Conservation (phyloP, 2,888 invertebrate genomes). For the Eurytoma californica region DNA sequence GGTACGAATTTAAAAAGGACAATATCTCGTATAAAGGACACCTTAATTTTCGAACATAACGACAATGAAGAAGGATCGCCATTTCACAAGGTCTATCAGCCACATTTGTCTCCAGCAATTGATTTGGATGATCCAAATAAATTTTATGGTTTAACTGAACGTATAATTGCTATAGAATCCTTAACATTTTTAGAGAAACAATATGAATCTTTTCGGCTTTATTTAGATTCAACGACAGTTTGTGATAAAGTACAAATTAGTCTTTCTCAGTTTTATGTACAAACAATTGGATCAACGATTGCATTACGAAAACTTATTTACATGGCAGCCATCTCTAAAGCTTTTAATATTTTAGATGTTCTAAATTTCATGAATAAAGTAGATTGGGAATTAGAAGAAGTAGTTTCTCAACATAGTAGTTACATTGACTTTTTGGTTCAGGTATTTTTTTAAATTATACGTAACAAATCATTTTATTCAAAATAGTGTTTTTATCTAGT, state of each 20-base stretch:
- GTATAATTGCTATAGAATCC: constrained; percentile 95
- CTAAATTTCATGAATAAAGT: constrained; percentile 93
- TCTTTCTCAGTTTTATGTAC: constrained; percentile 83
- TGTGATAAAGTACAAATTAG: constrained; percentile 79
- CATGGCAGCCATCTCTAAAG: constrained; percentile 88
- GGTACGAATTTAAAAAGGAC: constrained; percentile 84
- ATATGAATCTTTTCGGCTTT: constrained; percentile 88
- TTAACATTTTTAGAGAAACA: constrained; percentile 92
- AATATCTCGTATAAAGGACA: constrained; percentile 86
- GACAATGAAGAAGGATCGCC: constrained; percentile 70
- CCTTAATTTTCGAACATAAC: constrained; percentile 78
- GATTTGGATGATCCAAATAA: constrained; percentile 83
- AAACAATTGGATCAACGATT: constrained; percentile 83
- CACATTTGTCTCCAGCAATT: constrained; percentile 80
- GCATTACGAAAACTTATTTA: constrained; percentile 92
- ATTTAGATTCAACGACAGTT: constrained; percentile 89
- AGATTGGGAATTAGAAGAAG: constrained; percentile 96
- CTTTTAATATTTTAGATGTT: constrained; percentile 86
- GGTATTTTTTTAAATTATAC: constrained; percentile 71
- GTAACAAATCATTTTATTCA: background rate
- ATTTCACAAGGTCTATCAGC: constrained; percentile 76
- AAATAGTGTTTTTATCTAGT: background rate
- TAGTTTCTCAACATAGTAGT: constrained; percentile 93
- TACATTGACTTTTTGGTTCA: constrained; percentile 88
- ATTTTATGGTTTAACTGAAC: constrained; percentile 88